Base-by-base conservation (phyloP, 1,140 invertebrate species). In the Caenorhabditis inopinata region DNA sequence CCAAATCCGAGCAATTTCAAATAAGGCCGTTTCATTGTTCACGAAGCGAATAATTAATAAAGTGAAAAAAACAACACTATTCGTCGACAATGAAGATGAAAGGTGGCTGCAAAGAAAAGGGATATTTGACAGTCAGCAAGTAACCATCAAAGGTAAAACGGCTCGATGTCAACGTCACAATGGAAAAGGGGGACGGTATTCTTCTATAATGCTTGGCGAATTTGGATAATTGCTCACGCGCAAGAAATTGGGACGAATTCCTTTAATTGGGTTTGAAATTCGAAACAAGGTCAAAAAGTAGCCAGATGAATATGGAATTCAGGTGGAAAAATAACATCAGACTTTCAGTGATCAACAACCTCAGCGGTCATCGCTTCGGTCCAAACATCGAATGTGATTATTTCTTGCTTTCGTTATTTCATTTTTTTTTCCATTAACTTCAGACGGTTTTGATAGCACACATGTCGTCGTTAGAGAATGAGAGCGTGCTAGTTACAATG, bases 201-300 rank as follows among this genome's bases (percentile, higher is more conserved):
- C 32, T 68, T 68, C 58, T 68, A 9, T 4, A 42, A 42, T 7
- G 58, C 32, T 68, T 68, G 29, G 32, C 58, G 32, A 29, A 68
- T 68, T 38, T 38, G 12, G 58, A 68, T 68, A 68, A 68, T 68
- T 68, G 58, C 58, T 68, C 58, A 38, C n/a, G n/a, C 32, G 58
- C 38, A 29, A 42, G 25, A 58, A 58, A 58, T 58, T 29, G 27
- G 51, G 27, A 12, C 27, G 32, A 32, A 68, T 68, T 38, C 58
- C 6, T 21, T 42, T 68, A 68, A 68, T 68, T 68, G 21, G 29
- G 3, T 38, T 25, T 7, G 38, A 42, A 42, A 42, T 42, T 42
- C 6, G 14, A 42, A 42, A 42, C 38, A 42, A 7, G 14, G 14
- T 7, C 6, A 42, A 42, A 7, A 42, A 42, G 14, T 42, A 7